Evolutionary conservation across 2,113 vertebrate genomes (phyloP).

Genomic region (Tragelaphus buxtoni): DNA sequence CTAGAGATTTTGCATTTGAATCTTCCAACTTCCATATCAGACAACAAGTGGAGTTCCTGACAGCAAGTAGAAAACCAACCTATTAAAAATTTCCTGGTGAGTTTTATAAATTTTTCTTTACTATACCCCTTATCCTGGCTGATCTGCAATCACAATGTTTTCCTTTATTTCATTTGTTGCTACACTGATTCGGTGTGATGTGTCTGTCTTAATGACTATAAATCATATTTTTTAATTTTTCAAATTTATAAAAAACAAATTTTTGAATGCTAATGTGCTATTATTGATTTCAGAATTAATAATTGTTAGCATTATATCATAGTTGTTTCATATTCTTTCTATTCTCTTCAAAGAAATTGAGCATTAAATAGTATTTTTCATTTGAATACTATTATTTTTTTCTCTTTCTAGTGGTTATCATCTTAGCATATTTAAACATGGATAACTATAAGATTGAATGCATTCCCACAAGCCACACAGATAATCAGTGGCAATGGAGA

Average conservation of each 20-base stretch:
- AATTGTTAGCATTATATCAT: not conserved
- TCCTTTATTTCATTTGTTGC: not conserved
- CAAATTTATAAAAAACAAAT: not conserved
- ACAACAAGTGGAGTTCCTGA: not conserved
- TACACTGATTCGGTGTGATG: not conserved
- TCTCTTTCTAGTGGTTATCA: not conserved
- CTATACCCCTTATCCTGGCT: not conserved
- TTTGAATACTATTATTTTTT: not conserved
- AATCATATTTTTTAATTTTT: not conserved
- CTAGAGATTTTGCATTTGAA: not conserved
- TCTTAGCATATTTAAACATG: not conserved
- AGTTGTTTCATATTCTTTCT: not conserved
- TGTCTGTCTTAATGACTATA: not conserved
- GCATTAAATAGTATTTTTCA: not conserved
- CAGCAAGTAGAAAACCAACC: not conserved
- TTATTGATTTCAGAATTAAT: not conserved
- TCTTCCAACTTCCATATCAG: not conserved
- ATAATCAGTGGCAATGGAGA: not conserved
- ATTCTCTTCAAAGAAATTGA: not conserved
- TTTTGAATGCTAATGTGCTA: not conserved
- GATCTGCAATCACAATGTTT: not conserved
- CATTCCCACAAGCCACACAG: not conserved
- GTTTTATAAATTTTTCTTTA: not conserved
- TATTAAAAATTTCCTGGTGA: not conserved
- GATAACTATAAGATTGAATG: not conserved